Base-by-base conservation (phyloP, 1,140 invertebrate species). In the Kradibia gibbosae region DNA sequence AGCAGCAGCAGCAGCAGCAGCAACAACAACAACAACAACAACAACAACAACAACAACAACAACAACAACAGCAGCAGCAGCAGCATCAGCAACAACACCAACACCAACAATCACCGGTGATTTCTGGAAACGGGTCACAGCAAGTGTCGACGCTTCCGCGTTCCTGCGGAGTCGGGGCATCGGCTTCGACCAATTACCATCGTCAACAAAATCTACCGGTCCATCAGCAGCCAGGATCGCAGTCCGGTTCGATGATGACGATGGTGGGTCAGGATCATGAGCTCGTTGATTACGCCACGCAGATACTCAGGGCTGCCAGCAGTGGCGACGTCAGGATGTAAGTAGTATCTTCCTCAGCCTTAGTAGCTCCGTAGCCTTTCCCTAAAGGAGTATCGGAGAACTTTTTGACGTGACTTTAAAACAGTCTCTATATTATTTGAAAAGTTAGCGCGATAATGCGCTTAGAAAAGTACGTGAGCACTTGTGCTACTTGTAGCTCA, bases 81-180 rank as follows among this genome's bases (percentile, higher is more conserved):
- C 82, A 78, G 31, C 89, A 86, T 78, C 84, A 70, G 86, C 86
- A 86, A 39, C 70, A 80, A 42, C 78, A 57, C 1, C 57, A 53
- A 10, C 71, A 75, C 28, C 74, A 72, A 87, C 86, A 84, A 13
- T 87, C 89, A 84, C 86, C 25, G 83, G 80, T 85, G 67, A 73
- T 34, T 71, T 85, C 57, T 73, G 77, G 80, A 17, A 70, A 55
- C 53, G 77, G 34, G 36, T 76, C 77, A 17, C 65, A 78, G 34
- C 89, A 86, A 78, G 90, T 90, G 85, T 91, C 92, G 78, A 91
- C 92, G 48, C 86, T 88, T 76, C 87, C 88, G 22, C 87, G 87
- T 73, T 82, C 53, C 79, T 86, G 74, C 78, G 82, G 84, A 45
- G 80, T 81, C 39, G 82, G 73, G 45, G 83, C 83, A 42, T 79